Conservation (phyloP, 2,797 vertebrate species). For the Pseudotriccus pelzelni region DNA sequence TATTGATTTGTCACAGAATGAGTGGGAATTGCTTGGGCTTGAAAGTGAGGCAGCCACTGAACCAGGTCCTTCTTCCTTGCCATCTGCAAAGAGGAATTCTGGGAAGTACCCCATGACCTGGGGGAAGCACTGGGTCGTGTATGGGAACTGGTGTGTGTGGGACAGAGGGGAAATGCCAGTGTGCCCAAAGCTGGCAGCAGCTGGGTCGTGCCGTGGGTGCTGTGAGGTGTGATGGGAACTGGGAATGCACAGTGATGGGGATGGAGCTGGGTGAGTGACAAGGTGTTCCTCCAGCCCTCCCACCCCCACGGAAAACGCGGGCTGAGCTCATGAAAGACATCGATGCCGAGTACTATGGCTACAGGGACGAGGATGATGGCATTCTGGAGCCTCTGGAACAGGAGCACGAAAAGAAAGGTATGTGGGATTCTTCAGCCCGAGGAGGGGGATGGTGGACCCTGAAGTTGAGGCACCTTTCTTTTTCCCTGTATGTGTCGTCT, state of each 20-base stretch:
- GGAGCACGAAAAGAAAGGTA: slow-evolving; percentile 88
- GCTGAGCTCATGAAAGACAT: slow-evolving; percentile 96
- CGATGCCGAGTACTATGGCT: slow-evolving; percentile 95
- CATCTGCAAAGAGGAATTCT: not conserved
- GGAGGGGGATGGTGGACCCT: not conserved
- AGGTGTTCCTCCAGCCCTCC: slow-evolving; percentile 79
- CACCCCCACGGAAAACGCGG: slow-evolving; percentile 89
- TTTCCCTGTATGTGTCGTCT: rapidly evolving
- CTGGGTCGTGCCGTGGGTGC: not conserved
- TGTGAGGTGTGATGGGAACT: not conserved
- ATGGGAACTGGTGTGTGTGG: not conserved
- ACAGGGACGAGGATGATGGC: slow-evolving; percentile 94
- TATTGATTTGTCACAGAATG: not conserved
- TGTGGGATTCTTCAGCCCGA: not conserved
- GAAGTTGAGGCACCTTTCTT: not conserved
- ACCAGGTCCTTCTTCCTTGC: not conserved
- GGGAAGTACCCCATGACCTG: not conserved
- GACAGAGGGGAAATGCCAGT: too few relatives aligned
- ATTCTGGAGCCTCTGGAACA: slow-evolving; percentile 90
- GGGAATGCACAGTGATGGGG: not conserved
- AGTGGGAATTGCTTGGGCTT: not conserved
- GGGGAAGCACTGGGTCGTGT: rapidly evolving
- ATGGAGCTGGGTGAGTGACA: not conserved
- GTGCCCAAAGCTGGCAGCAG: too few relatives aligned
- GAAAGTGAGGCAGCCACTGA: not conserved